Percentiles rank a stretch among this genome's conserved stretches.
These are phyloP conservation scores for Tenodera sinensis DNA, from an alignment of 2,888 invertebrate species.

Conservation along the genomic window DNA sequence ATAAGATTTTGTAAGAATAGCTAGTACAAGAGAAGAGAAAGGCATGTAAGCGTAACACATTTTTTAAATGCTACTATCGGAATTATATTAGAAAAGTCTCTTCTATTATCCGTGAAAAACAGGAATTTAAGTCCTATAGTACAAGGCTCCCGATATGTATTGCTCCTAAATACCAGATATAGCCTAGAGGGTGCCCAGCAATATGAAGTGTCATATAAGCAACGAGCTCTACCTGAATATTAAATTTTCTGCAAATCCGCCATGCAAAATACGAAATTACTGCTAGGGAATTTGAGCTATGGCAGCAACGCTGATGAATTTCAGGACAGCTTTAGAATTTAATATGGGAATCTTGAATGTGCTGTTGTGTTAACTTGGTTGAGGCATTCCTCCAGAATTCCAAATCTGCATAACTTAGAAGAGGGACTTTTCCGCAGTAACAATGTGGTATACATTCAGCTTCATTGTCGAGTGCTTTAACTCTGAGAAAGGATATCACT, in stretches of 20 bases:
- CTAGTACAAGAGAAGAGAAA: too few species aligned
- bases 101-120: too few species aligned
- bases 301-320: neutral
- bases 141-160: neutral
- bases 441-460: neutral
- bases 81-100: too few species aligned
- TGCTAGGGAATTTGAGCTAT: neutral
- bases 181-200: neutral
- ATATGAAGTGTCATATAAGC: neutral
- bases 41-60: too few species aligned
- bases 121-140: too few species aligned
- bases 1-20: too few species aligned
- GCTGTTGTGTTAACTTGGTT: neutral
- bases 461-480: too few species aligned
- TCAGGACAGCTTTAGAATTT: neutral
- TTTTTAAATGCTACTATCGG: too few species aligned
- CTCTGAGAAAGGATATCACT: too few species aligned
- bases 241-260: neutral
- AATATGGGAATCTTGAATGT: neutral
- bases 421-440: neutral
- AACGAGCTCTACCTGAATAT: neutral
- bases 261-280: neutral
- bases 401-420: neutral
- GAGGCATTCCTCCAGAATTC: neutral
- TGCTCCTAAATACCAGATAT: neutral